Evolutionary conservation across 2,113 vertebrate genomes (phyloP).

Genomic region (Fulmarus glacialis): DNA sequence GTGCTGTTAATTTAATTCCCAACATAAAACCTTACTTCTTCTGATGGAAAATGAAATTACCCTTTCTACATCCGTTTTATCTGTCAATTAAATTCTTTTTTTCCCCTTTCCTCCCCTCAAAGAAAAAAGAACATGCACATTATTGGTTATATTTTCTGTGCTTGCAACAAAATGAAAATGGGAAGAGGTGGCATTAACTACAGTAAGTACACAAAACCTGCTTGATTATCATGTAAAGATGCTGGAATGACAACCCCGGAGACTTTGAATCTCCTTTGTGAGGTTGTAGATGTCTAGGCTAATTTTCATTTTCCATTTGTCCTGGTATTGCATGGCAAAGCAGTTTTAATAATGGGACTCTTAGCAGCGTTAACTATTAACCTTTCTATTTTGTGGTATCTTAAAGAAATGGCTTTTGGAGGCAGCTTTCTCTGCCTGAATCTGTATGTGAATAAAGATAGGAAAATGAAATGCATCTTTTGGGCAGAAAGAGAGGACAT

Average conservation of each 20-base stretch:
- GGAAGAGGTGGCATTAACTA: constrained; percentile 51
- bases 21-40: constrained; percentile 78
- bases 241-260: constrained; percentile 40
- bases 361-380: constrained; percentile 31
- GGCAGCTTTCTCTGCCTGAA: neutral
- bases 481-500: neutral
- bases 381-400: constrained; percentile 42
- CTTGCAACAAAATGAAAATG: constrained; percentile 63
- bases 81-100: constrained; percentile 75
- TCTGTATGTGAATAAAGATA: constrained; percentile 15
- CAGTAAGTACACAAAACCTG: constrained; percentile 43
- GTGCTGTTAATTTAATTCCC: constrained; percentile 83
- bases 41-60: constrained; percentile 81
- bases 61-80: constrained; percentile 77
- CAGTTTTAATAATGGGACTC: constrained; percentile 51
- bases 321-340: constrained; percentile 53
- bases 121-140: constrained; percentile 51
- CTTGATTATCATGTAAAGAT: constrained; percentile 60
- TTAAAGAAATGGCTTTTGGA: constrained; percentile 44
- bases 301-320: constrained; percentile 68
- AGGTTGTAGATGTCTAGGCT: constrained; percentile 40
- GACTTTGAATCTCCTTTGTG: constrained; percentile 29
- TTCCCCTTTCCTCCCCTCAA: neutral
- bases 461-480: constrained; percentile 39
- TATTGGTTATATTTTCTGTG: constrained; percentile 69